phyloP scores from a whole-genome alignment of 2,888 invertebrate species.

The Dasypogon diadema region DNA sequence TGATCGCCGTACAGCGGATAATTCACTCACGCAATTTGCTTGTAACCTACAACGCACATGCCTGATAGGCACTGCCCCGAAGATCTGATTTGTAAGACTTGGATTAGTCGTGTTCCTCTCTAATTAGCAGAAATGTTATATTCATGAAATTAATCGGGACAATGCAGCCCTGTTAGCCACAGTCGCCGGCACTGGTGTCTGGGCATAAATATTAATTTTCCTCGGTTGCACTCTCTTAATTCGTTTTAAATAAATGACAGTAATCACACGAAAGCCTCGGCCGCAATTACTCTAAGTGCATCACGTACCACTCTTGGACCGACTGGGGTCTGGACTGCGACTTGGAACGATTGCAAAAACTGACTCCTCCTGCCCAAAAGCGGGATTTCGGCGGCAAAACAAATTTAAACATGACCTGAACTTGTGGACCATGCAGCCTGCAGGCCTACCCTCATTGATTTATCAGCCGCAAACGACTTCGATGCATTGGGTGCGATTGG shows the following conservation, averaged over 20 bases:
- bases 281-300: slow-evolving; percentile 41
- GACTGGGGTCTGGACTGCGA: neutral
- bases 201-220: slow-evolving; percentile 28
- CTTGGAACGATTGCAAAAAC: neutral
- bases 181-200: neutral
- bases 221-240: slow-evolving; percentile 31
- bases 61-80: neutral
- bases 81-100: neutral
- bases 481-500: slow-evolving; percentile 43
- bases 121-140: slow-evolving; percentile 39
- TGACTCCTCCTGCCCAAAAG: neutral
- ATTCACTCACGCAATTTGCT: slow-evolving; percentile 44
- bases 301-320: neutral
- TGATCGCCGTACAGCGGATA: slow-evolving; percentile 14
- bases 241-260: slow-evolving; percentile 39
- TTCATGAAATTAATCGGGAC: slow-evolving; percentile 45
- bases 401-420: slow-evolving; percentile 16
- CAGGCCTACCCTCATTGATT: slow-evolving; percentile 30
- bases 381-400: slow-evolving; percentile 20
- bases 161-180: slow-evolving; percentile 1
- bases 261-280: slow-evolving; percentile 41
- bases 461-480: slow-evolving; percentile 49
- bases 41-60: slow-evolving; percentile 20
- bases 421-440: slow-evolving; percentile 11
- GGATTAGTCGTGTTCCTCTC: slow-evolving; percentile 7